Conservation (phyloP, 2,888 invertebrate genomes). For the Patella pellucida region DNA sequence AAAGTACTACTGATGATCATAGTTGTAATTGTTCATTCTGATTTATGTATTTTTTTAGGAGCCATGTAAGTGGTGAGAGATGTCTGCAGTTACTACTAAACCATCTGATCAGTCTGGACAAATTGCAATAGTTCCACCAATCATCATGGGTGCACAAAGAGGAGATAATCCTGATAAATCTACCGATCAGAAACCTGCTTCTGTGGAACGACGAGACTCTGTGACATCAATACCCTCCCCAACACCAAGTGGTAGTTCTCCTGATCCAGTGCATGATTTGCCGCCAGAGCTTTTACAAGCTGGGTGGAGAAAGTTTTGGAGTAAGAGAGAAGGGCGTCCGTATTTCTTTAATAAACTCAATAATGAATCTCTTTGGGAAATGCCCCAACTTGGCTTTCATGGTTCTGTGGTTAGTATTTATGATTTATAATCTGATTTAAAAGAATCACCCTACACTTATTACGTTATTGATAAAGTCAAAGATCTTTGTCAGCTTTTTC, state of each 20-base stretch:
- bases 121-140: neutral
- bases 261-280: conserved; percentile 72
- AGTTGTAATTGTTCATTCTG: too few species aligned
- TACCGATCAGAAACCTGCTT: neutral
- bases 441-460: neutral
- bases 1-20: too few species aligned
- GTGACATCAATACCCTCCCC: conserved; percentile 26
- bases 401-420: conserved; percentile 21
- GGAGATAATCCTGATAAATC: neutral
- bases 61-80: too few species aligned
- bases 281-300: conserved; percentile 83
- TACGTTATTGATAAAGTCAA: neutral
- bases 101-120: neutral
- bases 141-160: neutral
- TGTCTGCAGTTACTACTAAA: conserved; percentile 1
- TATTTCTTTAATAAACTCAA: conserved; percentile 97
- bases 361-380: conserved; percentile 97
- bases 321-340: conserved; percentile 91
- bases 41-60: too few species aligned
- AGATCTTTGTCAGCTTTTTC: neutral
- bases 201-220: neutral
- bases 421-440: neutral
- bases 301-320: conserved; percentile 98
- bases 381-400: conserved; percentile 78
- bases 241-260: conserved; percentile 47